Base-by-base conservation (phyloP, 2,797 vertebrate species). In the Paramormyrops hopkinsi region DNA sequence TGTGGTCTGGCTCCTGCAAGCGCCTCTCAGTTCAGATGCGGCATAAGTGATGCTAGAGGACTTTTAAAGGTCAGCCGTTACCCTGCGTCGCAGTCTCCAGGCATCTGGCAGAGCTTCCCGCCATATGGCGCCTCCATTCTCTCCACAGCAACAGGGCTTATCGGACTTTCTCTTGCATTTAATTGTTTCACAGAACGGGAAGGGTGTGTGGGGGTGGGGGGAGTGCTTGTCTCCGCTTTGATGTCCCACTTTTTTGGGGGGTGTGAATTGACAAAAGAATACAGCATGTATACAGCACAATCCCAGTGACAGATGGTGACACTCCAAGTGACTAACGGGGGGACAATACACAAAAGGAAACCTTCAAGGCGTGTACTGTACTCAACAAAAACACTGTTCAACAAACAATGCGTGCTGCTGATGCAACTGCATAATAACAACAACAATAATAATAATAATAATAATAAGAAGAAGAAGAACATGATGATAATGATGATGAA, bases 91-190 rank as follows among this genome's bases (percentile, higher is more conserved):
- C 91, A 90, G 93, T 91, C 93, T 90, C 94, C 94, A 94, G 93
- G 94, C 94, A 94, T 93, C 90, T 92, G 91, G 37, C 91, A 93
- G 92, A 92, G 91, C 88, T 50, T 91, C 90, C 90, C 93, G 89
- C 93, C 94, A 94, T 95, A 94, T 94, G 94, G 92, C 89, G 89
- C 91, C 90, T 92, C 93, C 92, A 89, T 90, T 11, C 90, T 91
- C 91, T 89, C 93, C 91, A 93, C 91, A 90, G 53, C 90, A 88
- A 89, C 69, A 69, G 89, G 85, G 86, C 86, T 62, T 83, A 65
- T 51, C 88, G 65, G 88, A 44, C 29, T 88, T 82, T 25, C 69
- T 83, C 86, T 53, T 53, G 50, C 50, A 79, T 73, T 50, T 50
- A 53, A 53, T 88, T 79, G 88, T 88, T 88, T 79, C 65, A 33